Base-by-base conservation (phyloP, 1,140 invertebrate genomes). In the Semibalanus balanoides region DNA sequence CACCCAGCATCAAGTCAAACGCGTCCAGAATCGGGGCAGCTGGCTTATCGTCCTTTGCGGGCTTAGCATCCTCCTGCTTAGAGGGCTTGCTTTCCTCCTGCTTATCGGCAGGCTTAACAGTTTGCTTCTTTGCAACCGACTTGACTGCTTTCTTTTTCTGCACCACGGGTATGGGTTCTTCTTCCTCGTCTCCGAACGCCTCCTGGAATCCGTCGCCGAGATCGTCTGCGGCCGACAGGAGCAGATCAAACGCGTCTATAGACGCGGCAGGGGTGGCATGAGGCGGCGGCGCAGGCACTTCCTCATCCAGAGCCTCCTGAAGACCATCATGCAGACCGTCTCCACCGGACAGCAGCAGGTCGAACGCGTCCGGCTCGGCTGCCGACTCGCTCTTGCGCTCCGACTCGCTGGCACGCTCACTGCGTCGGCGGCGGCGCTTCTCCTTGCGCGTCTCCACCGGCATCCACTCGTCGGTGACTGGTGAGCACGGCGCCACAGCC, bases 311-410 rank as follows among this genome's bases (percentile, higher is more conserved):
- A 3, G 22, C 22, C 51, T 64, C 51, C 51, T 64, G 51, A 22
- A 64, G 51, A 19, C 51, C 51, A 64, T 64, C 51, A 19, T 64
- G 51, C 22, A 64, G 22, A 3, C 51, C 51, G 7, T 64, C 51
- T 25, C 51, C 51, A 19, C 51, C 51, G 11, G 51, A 64, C 51
- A 64, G 51, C 22, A 64, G 51, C 51, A 64, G 51, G 51, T 64
- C 51, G 22, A 64, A 64, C 51, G 51, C 51, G 51, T 64, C 51
- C 9, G 35, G 35, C 35, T 40, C 35, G 35, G 35, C 35, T 5
- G 51, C 51, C 51, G 51, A 64, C 51, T 64, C 51, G 51, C 51
- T 64, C 51, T 64, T 64, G 51, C 51, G 51, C 51, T 64, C 51
- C 3, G 51, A 64, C 51, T 64, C 51, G 51, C 51, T 64, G 51